phyloP scores from a whole-genome alignment of 1,140 invertebrate species.

The Hylyphantes graminicola region DNA sequence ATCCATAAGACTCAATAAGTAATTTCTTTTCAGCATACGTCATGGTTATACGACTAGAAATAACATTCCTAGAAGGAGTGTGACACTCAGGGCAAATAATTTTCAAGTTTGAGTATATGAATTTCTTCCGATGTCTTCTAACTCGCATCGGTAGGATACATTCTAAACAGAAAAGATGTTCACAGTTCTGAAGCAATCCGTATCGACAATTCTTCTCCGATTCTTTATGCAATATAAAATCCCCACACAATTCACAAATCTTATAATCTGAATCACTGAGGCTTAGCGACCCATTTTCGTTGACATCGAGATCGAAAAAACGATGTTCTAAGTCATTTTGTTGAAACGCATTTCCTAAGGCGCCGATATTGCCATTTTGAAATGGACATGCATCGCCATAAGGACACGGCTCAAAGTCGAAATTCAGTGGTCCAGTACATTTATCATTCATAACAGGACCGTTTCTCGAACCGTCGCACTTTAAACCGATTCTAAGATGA shows the following conservation, averaged over 20 bases:
- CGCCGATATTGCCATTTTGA: no score
- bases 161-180: constrained; percentile 1
- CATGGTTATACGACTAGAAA: not conserved
- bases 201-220: not conserved
- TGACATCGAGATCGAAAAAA: no score
- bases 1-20: constrained; percentile 1
- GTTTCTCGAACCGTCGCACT: no score
- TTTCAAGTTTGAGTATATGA: not conserved
- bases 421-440: no score
- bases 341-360: no score
- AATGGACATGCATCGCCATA: no score
- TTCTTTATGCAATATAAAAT: not conserved
- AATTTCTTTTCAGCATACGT: not conserved
- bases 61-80: not conserved
- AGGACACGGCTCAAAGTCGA: no score
- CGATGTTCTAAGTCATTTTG: no score
- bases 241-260: not conserved
- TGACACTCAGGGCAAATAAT: constrained; percentile 3
- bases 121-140: not conserved
- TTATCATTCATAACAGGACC: no score
- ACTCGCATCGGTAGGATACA: not conserved
- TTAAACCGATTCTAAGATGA: no score
- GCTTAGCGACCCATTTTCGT: no score
- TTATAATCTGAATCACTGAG: not conserved
- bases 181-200: not conserved